Percentiles rank a stretch among this genome's conserved stretches.
phyloP scores from a whole-genome alignment of 2,888 invertebrate species.

The Spialia ferax region DNA sequence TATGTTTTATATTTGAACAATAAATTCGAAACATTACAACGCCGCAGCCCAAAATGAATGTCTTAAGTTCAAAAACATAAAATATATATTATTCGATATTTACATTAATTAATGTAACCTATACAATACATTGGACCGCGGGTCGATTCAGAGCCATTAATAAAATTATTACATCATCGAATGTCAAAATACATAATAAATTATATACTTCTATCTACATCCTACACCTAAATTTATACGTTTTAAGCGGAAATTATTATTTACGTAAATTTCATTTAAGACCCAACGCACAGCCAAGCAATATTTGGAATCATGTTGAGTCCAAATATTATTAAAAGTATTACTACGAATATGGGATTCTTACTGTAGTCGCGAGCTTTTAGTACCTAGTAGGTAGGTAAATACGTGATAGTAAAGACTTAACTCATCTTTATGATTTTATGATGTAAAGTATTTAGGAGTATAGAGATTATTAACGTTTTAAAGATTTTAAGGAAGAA shows the following conservation, averaged over 20 bases:
- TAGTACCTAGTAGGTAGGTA: background rate
- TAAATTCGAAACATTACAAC: constrained; percentile 25
- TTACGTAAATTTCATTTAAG: constrained; percentile 15
- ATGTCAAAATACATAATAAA: background rate
- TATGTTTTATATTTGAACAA: constrained; percentile 46
- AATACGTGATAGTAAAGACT: no score
- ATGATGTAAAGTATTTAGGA: no score
- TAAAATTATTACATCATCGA: background rate
- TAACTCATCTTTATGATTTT: no score
- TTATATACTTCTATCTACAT: background rate
- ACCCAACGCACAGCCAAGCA: constrained; percentile 36
- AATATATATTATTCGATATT: constrained; percentile 15
- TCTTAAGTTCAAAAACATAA: background rate
- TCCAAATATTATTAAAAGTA: constrained; percentile 20
- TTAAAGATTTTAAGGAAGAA: no score
- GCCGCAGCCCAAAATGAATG: constrained; percentile 34
- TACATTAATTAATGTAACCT: background rate
- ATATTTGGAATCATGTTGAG: constrained; percentile 26
- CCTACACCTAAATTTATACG: background rate
- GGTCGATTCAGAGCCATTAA: constrained; percentile 4
- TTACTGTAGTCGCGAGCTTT: background rate
- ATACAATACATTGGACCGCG: constrained; percentile 7
- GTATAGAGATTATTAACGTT: no score
- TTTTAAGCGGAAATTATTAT: constrained; percentile 7
- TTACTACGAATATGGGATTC: background rate